phyloP scores from a whole-genome alignment of 2,888 invertebrate genomes.

The Cheilosia scutellata region DNA sequence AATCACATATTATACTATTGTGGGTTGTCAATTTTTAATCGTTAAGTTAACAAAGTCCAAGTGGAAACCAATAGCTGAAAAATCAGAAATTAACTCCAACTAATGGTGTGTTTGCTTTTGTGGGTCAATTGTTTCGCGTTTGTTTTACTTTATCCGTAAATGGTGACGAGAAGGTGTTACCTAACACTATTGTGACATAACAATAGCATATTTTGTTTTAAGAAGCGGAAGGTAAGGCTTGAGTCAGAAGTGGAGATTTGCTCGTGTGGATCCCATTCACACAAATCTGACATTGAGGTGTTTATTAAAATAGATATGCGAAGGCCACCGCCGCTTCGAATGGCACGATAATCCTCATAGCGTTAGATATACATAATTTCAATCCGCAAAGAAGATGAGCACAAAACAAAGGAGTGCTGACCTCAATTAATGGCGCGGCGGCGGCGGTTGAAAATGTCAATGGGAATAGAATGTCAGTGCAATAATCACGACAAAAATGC shows the following conservation, averaged over 20 bases:
- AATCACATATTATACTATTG: neutral
- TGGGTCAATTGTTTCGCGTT: slow-evolving; percentile 31
- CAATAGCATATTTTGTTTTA: slow-evolving; percentile 10
- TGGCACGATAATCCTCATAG: slow-evolving; percentile 30
- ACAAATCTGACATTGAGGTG: slow-evolving; percentile 48
- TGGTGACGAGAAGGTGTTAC: slow-evolving; percentile 43
- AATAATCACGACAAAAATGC: slow-evolving; percentile 28
- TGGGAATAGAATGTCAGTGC: neutral
- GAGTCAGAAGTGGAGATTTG: neutral
- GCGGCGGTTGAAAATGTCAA: slow-evolving; percentile 50
- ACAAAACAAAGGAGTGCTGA: slow-evolving; percentile 60
- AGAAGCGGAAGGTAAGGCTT: slow-evolving; percentile 30
- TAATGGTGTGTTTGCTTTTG: slow-evolving; percentile 37
- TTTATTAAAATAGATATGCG: slow-evolving; percentile 25
- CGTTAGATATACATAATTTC: too few species aligned
- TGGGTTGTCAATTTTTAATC: slow-evolving; percentile 40
- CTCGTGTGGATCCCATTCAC: slow-evolving; percentile 43
- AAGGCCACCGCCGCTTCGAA: slow-evolving; percentile 55
- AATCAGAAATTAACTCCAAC: slow-evolving; percentile 14
- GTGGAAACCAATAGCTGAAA: slow-evolving; percentile 9
- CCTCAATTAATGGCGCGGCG: slow-evolving; percentile 34
- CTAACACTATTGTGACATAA: slow-evolving; percentile 41
- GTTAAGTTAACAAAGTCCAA: slow-evolving; percentile 38
- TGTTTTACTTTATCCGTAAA: slow-evolving; percentile 14
- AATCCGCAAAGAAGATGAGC: slow-evolving; percentile 58